Conservation (phyloP, 2,888 invertebrate species). For the Troilus luridus region DNA sequence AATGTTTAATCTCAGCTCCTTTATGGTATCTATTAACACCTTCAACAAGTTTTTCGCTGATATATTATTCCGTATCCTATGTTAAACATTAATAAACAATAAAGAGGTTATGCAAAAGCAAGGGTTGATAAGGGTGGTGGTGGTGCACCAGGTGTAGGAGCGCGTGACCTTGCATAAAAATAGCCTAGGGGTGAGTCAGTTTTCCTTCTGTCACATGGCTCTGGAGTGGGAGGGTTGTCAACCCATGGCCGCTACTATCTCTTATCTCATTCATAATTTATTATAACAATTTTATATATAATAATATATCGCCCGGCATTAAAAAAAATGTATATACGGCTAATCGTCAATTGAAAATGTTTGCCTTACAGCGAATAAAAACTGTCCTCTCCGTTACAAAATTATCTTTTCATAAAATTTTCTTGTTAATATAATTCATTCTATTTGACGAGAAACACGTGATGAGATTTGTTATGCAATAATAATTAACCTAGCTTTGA, state of each 20-base stretch:
- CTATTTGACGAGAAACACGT: background rate
- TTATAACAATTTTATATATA: background rate
- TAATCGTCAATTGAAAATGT: too few species aligned
- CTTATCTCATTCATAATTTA: background rate
- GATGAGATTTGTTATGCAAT: too few species aligned
- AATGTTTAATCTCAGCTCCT: background rate
- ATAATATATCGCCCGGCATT: too few species aligned
- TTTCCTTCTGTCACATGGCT: conserved; percentile 6
- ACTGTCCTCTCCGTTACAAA: background rate
- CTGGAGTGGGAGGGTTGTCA: background rate
- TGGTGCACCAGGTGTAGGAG: conserved; percentile 36
- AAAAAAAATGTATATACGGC: too few species aligned
- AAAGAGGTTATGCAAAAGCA: background rate
- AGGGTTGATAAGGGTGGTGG: background rate
- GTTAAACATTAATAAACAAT: background rate
- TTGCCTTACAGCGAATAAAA: background rate
- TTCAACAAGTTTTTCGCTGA: background rate
- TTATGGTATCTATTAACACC: background rate
- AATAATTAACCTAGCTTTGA: too few species aligned
- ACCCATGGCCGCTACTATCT: background rate
- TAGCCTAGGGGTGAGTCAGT: conserved; percentile 14
- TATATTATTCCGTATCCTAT: background rate
- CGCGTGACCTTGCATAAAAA: conserved; percentile 16
- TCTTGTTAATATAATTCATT: background rate
- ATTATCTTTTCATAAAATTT: background rate